These are phyloP conservation scores for Emys orbicularis DNA, from an alignment of 2,797 vertebrate genomes.

Conservation along the genomic window DNA sequence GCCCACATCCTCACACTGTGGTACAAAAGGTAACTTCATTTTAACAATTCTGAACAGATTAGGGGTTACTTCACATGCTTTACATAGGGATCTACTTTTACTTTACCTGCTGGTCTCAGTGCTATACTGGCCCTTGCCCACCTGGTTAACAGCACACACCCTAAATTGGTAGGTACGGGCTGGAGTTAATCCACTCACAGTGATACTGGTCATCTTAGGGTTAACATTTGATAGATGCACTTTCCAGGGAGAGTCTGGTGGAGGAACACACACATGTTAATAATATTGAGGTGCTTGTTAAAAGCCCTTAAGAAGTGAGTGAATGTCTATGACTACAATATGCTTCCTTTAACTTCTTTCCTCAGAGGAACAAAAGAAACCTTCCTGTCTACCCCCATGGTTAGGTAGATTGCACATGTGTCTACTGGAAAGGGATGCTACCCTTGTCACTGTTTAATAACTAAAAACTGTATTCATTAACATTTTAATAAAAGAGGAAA, in stretches of 20 bases:
- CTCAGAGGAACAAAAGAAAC: slow-evolving; percentile 48
- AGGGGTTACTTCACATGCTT: background rate
- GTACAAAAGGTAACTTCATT: background rate
- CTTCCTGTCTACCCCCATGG: slow-evolving; percentile 62
- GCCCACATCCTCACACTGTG: background rate
- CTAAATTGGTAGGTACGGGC: slow-evolving; percentile 96
- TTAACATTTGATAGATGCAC: slow-evolving; percentile 91
- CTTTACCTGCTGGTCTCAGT: slow-evolving; percentile 92
- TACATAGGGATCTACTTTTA: accelerated
- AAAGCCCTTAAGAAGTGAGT: slow-evolving; percentile 22
- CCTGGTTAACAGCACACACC: slow-evolving; percentile 95
- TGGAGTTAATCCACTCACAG: slow-evolving; percentile 92
- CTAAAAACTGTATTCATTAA: slow-evolving; percentile 85
- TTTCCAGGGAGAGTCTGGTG: slow-evolving; percentile 95
- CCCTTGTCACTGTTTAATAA: slow-evolving; percentile 79
- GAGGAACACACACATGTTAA: slow-evolving; percentile 10
- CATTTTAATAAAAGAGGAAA: slow-evolving; percentile 85
- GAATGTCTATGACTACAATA: slow-evolving; percentile 6
- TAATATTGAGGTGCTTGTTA: background rate
- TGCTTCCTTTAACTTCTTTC: slow-evolving; percentile 24
- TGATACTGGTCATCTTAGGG: slow-evolving; percentile 83
- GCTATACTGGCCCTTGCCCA: slow-evolving; percentile 95
- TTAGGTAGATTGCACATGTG: slow-evolving; percentile 71
- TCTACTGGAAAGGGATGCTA: slow-evolving; percentile 77
- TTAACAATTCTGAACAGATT: background rate